Evolutionary conservation across 1,140 invertebrate species (phyloP), one percentile per base, ranked within the genome.

Genomic region (Meloidogyne floridensis): DNA sequence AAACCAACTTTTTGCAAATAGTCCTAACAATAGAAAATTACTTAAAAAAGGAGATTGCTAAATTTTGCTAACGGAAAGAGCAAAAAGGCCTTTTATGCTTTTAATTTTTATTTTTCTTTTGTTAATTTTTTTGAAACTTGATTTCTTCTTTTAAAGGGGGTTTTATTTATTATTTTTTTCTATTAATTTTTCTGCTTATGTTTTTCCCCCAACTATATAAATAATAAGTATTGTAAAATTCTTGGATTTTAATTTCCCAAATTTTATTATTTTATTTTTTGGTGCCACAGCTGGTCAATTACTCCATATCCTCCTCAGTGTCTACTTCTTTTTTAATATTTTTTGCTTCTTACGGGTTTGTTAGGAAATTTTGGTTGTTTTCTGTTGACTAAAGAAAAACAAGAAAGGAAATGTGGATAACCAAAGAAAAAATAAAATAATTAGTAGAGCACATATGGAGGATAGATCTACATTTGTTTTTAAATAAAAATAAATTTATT

Each of bases 381-480:
- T 65, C 4, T 65, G 59, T n/a, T 65, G 15, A 65, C 10, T 59
- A 65, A 18, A 65, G 59, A 65, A 47, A 47, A 65, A 65, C 59
- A 65, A 65, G 59, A n/a, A 65, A 59, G 11, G 56, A 59, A 65
- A 65, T 65, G 59, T 65, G 59, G 59, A 65, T 65, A 65, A 65
- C 15, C 5, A 18, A 18, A 65, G 15, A 59, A 65, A n/a, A 65
- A n/a, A 65, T 65, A 65, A 65, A 65, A 65, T n/a, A 65, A 65
- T 65, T 65, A 65, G 15, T 65, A 65, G 7, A 15, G n/a, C 59
- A 65, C n/a, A 65, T 65, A 47, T 47, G 47, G 47, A 47, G 56
- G 56, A 59, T 59, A 59, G 15, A 59, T n/a, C 3, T 65, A n/a
- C 5, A 65, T 65, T 65, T 18, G 59, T n/a, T 59, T 59, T 59